phyloP scores from a whole-genome alignment of 2,113 vertebrate species.

The Myrmophylax atrothorax region DNA sequence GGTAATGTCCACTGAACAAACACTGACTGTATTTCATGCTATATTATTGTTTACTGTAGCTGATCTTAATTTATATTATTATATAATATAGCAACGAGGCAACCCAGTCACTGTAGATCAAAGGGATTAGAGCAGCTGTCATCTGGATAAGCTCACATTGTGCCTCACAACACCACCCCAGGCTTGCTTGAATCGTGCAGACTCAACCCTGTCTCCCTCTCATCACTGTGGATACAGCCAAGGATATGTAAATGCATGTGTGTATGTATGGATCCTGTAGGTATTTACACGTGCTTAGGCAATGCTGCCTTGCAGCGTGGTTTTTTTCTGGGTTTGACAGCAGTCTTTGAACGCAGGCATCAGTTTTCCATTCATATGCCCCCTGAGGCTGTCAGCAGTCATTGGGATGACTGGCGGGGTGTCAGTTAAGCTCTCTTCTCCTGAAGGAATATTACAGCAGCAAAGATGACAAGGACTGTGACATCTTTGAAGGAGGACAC shows the following conservation, averaged over 20 bases:
- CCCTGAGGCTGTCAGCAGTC: neutral
- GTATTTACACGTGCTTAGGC: conserved; percentile 21
- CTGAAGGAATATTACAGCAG: conserved; percentile 6
- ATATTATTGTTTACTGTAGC: conserved; percentile 54
- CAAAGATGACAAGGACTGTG: neutral
- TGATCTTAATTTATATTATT: conserved; percentile 64
- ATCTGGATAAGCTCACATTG: conserved; percentile 2
- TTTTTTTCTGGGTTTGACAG: conserved; percentile 14
- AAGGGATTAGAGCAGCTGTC: conserved; percentile 39
- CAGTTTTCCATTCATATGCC: neutral
- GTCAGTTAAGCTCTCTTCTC: conserved; percentile 23
- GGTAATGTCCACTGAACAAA: conserved; percentile 27
- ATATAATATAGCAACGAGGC: conserved; percentile 18
- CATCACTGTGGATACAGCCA: neutral
- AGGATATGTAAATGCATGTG: conserved; percentile 12
- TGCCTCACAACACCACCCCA: neutral
- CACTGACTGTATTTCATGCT: conserved; percentile 56
- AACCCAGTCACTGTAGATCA: conserved; percentile 27
- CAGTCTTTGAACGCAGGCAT: neutral
- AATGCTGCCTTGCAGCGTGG: neutral
- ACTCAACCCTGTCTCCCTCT: neutral
- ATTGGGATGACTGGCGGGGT: neutral
- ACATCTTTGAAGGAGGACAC: conserved; percentile 19
- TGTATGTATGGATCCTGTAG: conserved; percentile 27
- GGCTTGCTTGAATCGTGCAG: neutral